Percentiles rank a stretch among this genome's conserved stretches.
These are phyloP conservation scores for Malachius bipustulatus DNA, from an alignment of 2,888 invertebrate species.

Conservation along the genomic window DNA sequence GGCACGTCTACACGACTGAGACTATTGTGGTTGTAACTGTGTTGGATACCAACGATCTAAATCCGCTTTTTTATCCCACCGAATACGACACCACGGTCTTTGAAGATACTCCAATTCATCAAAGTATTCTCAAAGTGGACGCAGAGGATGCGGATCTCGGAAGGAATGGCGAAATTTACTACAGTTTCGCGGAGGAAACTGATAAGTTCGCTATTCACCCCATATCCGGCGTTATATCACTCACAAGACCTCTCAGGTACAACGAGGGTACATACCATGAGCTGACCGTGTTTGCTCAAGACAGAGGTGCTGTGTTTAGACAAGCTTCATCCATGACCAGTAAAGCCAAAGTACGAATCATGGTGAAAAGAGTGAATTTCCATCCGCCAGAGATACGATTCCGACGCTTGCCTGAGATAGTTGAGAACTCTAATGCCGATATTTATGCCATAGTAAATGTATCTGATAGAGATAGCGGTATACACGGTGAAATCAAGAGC, in stretches of 20 bases:
- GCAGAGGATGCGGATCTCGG: constrained; percentile 96
- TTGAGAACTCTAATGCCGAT: constrained; percentile 69
- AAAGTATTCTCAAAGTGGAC: constrained; percentile 62
- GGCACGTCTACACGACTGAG: constrained; percentile 55
- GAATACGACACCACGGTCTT: constrained; percentile 78
- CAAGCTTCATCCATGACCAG: constrained; percentile 47
- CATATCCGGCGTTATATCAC: constrained; percentile 74
- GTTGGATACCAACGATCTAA: constrained; percentile 80
- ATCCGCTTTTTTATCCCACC: constrained; percentile 84
- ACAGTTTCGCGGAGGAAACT: constrained; percentile 72
- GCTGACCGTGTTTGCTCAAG: constrained; percentile 71
- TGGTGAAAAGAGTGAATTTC: constrained; percentile 73
- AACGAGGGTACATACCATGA: constrained; percentile 59
- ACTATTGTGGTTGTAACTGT: constrained; percentile 57
- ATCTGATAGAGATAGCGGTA: constrained; percentile 69
- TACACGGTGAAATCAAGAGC: constrained; percentile 70
- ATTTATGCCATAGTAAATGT: constrained; percentile 84
- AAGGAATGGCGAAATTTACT: constrained; percentile 93
- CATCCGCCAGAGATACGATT: constrained; percentile 76
- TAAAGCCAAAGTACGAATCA: constrained; percentile 63
- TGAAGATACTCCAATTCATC: constrained; percentile 79
- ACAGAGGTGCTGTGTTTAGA: constrained; percentile 59
- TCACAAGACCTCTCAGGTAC: constrained; percentile 66
- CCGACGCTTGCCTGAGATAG: constrained; percentile 65
- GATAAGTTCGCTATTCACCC: constrained; percentile 89